Base-by-base conservation (phyloP, 2,888 invertebrate species). In the Meiosimyza platycephala region DNA sequence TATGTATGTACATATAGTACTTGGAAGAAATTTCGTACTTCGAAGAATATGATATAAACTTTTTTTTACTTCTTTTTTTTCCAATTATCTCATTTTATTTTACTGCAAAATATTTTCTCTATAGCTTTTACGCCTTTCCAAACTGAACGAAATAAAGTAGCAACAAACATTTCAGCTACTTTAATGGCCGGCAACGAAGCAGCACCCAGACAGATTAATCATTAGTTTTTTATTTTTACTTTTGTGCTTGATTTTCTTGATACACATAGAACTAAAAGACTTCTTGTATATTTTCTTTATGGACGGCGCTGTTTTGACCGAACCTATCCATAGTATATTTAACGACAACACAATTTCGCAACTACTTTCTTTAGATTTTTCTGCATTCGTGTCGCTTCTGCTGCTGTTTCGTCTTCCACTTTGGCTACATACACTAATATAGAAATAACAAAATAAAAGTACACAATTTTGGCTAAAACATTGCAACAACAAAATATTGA, bases 401-500 rank as follows among this genome's bases (percentile, higher is more conserved):
- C 18, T 50, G 6, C 3, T n/a, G 22, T 51, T 50, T 54, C 40
- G 15, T 66, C 40, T 33, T 66, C 48, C 11, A 12, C 52, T 67
- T 57, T 67, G 55, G 13, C 47, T 28, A 28, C n/a, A 33, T 55
- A 50, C 63, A 47, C 16, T 18, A 15, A 52, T 62, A 28, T 16
- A 70, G 54, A 33, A 64, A 40, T 15, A 18, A 15, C 12, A 63
- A 70, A 70, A 15, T 47, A 13, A 51, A n/a, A 40, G 6, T 52
- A 63, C 28, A 50, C 50, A 63, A 69, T 69, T 60, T 69, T 52
- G 69, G 60, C 69, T 52, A 62, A 60, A 33, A 69, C 9, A 40
- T 9, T 40, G 60, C 67, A 54, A 57, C 13, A 51, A 54, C 40
- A 67, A 67, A 40, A 7, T 40, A 40, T 40, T 40, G 40, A 9